Evolutionary conservation across 2,888 invertebrate species (phyloP).

Genomic region (Perizoma affinitatum): DNA sequence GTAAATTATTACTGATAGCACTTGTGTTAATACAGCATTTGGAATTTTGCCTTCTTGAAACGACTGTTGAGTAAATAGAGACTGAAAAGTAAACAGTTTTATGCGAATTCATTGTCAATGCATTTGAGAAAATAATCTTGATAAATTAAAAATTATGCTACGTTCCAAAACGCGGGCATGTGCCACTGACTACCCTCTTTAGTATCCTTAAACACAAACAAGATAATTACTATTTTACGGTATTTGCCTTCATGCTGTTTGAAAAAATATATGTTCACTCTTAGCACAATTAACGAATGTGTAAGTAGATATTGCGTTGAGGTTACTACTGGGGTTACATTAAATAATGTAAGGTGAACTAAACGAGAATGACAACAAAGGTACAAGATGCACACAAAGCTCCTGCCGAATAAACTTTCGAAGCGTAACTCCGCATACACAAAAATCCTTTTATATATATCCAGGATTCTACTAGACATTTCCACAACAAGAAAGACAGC

Average conservation of each 20-base stretch:
- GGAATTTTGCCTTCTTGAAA: slow-evolving; percentile 34
- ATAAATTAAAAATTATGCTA: no score
- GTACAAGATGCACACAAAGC: slow-evolving; percentile 4
- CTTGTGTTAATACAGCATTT: slow-evolving; percentile 23
- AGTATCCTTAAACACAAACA: no score
- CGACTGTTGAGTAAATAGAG: slow-evolving; percentile 31
- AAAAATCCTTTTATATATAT: slow-evolving; percentile 29
- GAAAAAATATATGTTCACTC: no score
- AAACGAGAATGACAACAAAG: not conserved
- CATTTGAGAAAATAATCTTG: not conserved
- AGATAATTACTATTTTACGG: no score
- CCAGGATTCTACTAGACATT: slow-evolving; percentile 24
- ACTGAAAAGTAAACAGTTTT: slow-evolving; percentile 27
- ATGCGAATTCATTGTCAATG: slow-evolving; percentile 2
- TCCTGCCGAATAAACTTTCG: slow-evolving; percentile 6
- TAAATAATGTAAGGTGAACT: no score
- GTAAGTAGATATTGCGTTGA: no score
- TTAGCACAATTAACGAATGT: no score
- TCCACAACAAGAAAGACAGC: slow-evolving; percentile 27
- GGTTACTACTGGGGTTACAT: no score
- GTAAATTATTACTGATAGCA: slow-evolving; percentile 5
- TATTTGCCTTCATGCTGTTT: no score
- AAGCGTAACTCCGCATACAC: slow-evolving; percentile 20
- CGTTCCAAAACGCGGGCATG: no score
- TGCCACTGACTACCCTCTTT: no score